Base-by-base conservation (phyloP, 1,140 invertebrate species). In the Bombus ignitus region DNA sequence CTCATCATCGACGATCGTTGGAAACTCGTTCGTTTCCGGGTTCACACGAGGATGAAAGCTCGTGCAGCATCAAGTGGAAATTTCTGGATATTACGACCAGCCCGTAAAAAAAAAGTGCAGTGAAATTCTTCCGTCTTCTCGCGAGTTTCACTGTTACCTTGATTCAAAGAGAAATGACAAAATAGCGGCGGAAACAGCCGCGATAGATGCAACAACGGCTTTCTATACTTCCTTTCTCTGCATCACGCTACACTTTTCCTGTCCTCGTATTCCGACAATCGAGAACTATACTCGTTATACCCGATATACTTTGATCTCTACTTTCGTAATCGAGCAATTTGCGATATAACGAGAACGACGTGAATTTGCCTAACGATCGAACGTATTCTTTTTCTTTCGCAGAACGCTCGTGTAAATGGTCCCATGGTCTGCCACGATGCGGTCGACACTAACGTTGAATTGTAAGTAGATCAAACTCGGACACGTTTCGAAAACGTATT, bases 391-490 rank as follows among this genome's bases (percentile, higher is more conserved):
- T 53, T 53, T 53, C 18, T 22, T 53, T 53, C 90, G 22, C 89
- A 92, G 92, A 89, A 90, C 84, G 44, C 35, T 25, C 57, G 78
- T 65, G 73, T 82, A 35, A 86, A 91, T 90, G 85, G 83, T 86
- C 90, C 86, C 91, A 92, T 92, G 83, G 89, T 84, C 86, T 85
- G 87, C 76, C 92, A 90, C 90, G 83, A 92, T 92, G 92, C 83
- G 82, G 80, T 78, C 87, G 81, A 86, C 76, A 68, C 78, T 89
- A 47, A 73, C 78, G 59, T 25, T 92, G 76, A 91, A 81, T 81
- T 92, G 92, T 92, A 86, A 92, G 92, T 91, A 74, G 28, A 53
- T 0, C 3, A 15, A 42, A 5, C 25, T 75, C 37, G 59, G 28
- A n/a, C 12, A 13, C 3, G 12, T 62, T 62, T n/a, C 10, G 12